phyloP scores from a whole-genome alignment of 2,888 invertebrate genomes.

The Diaperis boleti region DNA sequence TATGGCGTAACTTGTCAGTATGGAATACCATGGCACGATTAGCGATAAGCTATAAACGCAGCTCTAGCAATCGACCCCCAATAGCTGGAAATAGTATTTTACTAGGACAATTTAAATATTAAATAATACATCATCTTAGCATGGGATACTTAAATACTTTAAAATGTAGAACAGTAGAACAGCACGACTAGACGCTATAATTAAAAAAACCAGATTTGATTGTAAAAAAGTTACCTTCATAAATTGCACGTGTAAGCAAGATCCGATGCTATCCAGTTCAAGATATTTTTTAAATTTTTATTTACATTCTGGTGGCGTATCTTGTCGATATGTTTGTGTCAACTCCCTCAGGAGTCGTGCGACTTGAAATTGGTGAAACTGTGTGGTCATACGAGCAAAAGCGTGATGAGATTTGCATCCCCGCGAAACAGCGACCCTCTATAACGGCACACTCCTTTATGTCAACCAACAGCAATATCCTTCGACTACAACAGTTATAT shows the following conservation, averaged over 20 bases:
- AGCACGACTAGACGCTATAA: too few relatives aligned
- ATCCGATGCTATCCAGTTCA: too few relatives aligned
- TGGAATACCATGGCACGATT: constrained; percentile 53
- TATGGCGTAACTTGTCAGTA: constrained; percentile 54
- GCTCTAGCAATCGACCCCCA: too few relatives aligned
- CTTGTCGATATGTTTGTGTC: neutral
- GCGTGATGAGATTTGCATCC: constrained; percentile 36
- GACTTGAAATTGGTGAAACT: constrained; percentile 5
- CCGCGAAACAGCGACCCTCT: constrained; percentile 27
- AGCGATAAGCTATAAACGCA: constrained; percentile 49
- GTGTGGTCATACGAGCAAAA: constrained; percentile 32
- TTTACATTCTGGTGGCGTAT: constrained; percentile 11
- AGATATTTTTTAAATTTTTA: constrained; percentile 16
- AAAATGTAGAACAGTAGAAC: too few relatives aligned
- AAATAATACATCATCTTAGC: too few relatives aligned
- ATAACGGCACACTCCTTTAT: constrained; percentile 34
- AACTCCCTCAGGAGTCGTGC: constrained; percentile 9
- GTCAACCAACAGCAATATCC: constrained; percentile 41
- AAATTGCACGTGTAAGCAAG: too few relatives aligned
- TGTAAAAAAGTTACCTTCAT: too few relatives aligned
- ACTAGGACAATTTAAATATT: too few relatives aligned
- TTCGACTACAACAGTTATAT: constrained; percentile 38
- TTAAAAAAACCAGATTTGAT: too few relatives aligned
- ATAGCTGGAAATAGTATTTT: too few relatives aligned
- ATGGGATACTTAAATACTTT: too few relatives aligned